Conservation (phyloP, 2,797 vertebrate species). For the Sardinella longiceps region DNA sequence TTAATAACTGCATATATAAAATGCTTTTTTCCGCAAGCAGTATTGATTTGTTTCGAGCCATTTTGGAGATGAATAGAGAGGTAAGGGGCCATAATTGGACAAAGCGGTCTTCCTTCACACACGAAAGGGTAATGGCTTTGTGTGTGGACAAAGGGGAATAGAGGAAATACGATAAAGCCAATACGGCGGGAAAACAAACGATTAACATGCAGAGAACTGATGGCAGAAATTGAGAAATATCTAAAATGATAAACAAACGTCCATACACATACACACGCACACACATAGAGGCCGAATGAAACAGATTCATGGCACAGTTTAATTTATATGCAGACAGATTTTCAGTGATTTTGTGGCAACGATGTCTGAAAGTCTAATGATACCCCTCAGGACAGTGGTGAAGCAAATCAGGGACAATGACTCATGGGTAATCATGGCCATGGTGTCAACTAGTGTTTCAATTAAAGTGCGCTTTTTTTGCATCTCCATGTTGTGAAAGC, state of each 20-base stretch:
- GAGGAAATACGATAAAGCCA: constrained; percentile 59
- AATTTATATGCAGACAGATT: constrained; percentile 66
- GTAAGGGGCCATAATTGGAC: constrained; percentile 64
- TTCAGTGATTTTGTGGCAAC: constrained; percentile 69
- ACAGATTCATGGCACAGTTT: background rate
- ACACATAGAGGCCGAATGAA: background rate
- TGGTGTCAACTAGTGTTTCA: constrained; percentile 82
- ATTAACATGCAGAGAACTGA: constrained; percentile 53
- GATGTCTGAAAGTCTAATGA: constrained; percentile 70
- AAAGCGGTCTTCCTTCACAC: constrained; percentile 61
- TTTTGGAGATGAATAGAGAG: constrained; percentile 81
- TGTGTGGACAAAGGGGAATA: constrained; percentile 44
- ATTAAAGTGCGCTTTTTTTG: constrained; percentile 74
- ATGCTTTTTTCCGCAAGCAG: constrained; percentile 86
- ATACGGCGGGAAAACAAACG: constrained; percentile 51
- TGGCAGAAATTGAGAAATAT: constrained; percentile 47
- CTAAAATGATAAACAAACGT: constrained; percentile 37
- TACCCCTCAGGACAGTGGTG: constrained; percentile 70
- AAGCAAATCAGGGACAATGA: constrained; percentile 63
- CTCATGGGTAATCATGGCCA: constrained; percentile 81
- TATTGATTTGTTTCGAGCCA: constrained; percentile 86
- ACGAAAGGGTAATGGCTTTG: constrained; percentile 58
- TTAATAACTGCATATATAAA: constrained; percentile 97
- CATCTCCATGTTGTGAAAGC: constrained; percentile 75
- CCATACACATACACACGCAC: background rate